Evolutionary conservation across 1,140 invertebrate genomes (phyloP).

Genomic region (Nasonia vitripennis): DNA sequence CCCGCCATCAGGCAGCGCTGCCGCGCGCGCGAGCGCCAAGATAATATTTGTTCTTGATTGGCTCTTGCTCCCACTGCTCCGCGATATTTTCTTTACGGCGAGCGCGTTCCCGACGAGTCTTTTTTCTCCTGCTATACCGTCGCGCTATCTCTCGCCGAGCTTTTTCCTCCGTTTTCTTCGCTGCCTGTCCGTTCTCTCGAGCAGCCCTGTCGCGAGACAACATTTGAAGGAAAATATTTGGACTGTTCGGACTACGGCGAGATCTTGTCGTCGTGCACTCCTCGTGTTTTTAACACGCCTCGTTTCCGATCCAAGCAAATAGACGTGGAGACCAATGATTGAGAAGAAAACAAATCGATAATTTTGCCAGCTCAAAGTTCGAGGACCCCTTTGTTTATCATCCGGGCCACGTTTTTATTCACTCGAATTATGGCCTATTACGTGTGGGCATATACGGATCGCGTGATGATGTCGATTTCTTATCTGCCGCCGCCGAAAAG

Average conservation of each 20-base stretch:
- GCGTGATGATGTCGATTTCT: slow-evolving; percentile 33
- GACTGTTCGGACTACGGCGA: slow-evolving; percentile 35
- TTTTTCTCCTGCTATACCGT: background rate
- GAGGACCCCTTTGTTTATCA: background rate
- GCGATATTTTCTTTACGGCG: slow-evolving; percentile 58
- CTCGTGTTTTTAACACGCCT: background rate
- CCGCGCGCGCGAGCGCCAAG: slow-evolving; percentile 37
- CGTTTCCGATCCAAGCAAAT: background rate
- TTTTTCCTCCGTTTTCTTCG: slow-evolving; percentile 31
- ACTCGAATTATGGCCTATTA: slow-evolving; percentile 33
- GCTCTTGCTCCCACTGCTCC: slow-evolving; percentile 48
- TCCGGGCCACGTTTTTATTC: slow-evolving; percentile 9
- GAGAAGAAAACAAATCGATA: background rate
- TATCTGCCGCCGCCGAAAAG: background rate
- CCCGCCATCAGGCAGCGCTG: slow-evolving; percentile 7
- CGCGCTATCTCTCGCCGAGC: slow-evolving; percentile 7
- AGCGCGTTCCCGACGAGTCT: slow-evolving; percentile 10
- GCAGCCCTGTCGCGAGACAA: slow-evolving; percentile 30
- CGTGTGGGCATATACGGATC: background rate
- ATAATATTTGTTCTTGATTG: slow-evolving; percentile 68
- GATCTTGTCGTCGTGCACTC: background rate
- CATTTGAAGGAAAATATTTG: slow-evolving; percentile 57
- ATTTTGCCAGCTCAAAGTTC: background rate
- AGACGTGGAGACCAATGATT: background rate
- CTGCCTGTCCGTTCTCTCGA: background rate